Evolutionary conservation across 2,113 vertebrate genomes (phyloP).

Genomic region (Thunnus thynnus): DNA sequence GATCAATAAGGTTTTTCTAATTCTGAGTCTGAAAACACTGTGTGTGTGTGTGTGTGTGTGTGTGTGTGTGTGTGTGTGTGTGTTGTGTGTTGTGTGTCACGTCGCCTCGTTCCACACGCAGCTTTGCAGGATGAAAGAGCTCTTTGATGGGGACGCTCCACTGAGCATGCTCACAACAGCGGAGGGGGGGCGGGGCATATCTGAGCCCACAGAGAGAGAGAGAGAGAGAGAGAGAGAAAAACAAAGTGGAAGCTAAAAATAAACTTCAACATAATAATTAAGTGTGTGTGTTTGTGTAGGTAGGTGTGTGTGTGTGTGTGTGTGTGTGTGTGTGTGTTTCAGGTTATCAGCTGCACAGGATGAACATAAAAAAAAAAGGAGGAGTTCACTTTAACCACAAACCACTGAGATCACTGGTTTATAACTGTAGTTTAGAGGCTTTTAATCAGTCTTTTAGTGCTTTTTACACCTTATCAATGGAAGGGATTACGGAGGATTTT

Average conservation of each 20-base stretch:
- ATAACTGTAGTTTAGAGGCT: not conserved
- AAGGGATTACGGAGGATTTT: too few relatives aligned
- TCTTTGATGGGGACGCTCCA: constrained; percentile 61
- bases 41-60: constrained; percentile 11
- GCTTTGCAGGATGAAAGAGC: constrained; percentile 60
- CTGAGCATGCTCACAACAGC: constrained; percentile 49
- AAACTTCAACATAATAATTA: not conserved
- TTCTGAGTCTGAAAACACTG: not conserved
- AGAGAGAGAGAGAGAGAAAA: not conserved
- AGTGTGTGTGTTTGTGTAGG: not conserved
- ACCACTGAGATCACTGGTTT: not conserved
- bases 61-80: constrained; percentile 9
- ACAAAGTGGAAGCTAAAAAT: constrained; percentile 33
- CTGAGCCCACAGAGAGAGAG: not conserved
- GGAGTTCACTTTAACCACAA: not conserved
- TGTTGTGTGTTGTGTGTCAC: not conserved
- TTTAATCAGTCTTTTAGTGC: not conserved
- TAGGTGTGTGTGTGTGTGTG: constrained; percentile 10
- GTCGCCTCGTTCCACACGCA: not conserved
- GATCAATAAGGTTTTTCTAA: too few relatives aligned
- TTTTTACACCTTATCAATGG: too few relatives aligned
- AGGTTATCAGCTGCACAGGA: constrained; percentile 1
- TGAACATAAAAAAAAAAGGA: not conserved
- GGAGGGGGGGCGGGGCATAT: constrained; percentile 18
- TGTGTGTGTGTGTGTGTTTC: constrained; percentile 11